Percentiles rank a stretch among this genome's conserved stretches.
Evolutionary conservation across 2,797 vertebrate species (phyloP).

Genomic region (Trichosurus vulpecula): DNA sequence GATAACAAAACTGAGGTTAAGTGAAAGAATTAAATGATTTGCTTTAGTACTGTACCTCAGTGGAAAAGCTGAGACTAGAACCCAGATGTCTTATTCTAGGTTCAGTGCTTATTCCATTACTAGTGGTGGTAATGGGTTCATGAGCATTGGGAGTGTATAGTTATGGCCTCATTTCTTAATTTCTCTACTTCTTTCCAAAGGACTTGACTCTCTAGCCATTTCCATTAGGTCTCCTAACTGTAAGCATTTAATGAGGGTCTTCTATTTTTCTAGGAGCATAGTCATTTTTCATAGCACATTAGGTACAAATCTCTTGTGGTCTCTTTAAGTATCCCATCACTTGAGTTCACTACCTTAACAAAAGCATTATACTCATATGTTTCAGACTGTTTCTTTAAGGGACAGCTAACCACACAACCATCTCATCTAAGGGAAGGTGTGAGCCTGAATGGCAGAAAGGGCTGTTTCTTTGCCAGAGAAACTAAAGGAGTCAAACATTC

Average conservation of each 20-base stretch:
- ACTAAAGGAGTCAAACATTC: neutral
- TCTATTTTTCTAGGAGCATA: neutral
- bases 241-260: neutral
- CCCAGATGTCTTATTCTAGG: neutral
- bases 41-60: neutral
- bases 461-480: neutral
- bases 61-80: neutral
- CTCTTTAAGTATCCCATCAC: neutral
- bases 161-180: neutral
- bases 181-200: neutral
- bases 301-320: neutral
- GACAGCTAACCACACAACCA: neutral
- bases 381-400: neutral
- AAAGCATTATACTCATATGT: neutral
- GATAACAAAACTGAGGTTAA: neutral
- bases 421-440: neutral
- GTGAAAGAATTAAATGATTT: neutral
- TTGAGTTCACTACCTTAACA: neutral
- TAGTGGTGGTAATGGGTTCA: neutral
- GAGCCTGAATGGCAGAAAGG: neutral
- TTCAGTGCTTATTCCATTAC: conserved; percentile 4
- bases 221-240: neutral
- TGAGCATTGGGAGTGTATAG: neutral
- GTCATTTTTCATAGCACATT: neutral
- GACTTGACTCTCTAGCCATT: neutral